Percentiles rank a stretch among this genome's conserved stretches.
Evolutionary conservation across 2,888 invertebrate species (phyloP).

Genomic region (Mesopsocus fuscifrons): DNA sequence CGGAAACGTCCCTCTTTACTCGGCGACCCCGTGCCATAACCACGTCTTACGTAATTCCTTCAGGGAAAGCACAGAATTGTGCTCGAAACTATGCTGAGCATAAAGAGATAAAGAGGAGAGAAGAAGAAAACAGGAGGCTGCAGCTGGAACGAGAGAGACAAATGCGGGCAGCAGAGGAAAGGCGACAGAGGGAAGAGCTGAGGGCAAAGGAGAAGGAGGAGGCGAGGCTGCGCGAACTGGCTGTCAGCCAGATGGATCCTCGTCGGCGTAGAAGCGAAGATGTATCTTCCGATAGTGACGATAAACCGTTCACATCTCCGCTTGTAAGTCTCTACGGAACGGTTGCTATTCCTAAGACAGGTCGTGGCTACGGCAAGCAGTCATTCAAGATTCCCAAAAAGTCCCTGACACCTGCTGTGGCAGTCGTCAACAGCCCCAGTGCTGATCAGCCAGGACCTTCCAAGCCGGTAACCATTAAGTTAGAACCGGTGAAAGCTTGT

Average conservation of each 20-base stretch:
- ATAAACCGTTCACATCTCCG: background rate
- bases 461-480: too few relatives aligned
- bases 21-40: too few relatives aligned
- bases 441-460: too few relatives aligned
- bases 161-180: background rate
- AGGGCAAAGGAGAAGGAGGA: background rate
- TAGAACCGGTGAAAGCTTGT: too few relatives aligned
- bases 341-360: conserved; percentile 1
- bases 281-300: background rate
- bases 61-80: too few relatives aligned
- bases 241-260: background rate
- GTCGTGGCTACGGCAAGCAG: conserved; percentile 3
- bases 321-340: background rate
- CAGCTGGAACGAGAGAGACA: background rate
- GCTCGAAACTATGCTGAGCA: too few relatives aligned
- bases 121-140: background rate
- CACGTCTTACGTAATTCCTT: too few relatives aligned
- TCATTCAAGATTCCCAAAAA: conserved; percentile 5
- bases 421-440: too few relatives aligned
- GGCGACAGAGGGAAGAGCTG: too few relatives aligned
- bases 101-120: background rate
- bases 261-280: background rate
- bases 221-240: background rate
- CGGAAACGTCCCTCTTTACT: too few relatives aligned
- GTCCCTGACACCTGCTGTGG: background rate